phyloP scores from a whole-genome alignment of 2,113 vertebrate genomes.

The Microtus montanus region DNA sequence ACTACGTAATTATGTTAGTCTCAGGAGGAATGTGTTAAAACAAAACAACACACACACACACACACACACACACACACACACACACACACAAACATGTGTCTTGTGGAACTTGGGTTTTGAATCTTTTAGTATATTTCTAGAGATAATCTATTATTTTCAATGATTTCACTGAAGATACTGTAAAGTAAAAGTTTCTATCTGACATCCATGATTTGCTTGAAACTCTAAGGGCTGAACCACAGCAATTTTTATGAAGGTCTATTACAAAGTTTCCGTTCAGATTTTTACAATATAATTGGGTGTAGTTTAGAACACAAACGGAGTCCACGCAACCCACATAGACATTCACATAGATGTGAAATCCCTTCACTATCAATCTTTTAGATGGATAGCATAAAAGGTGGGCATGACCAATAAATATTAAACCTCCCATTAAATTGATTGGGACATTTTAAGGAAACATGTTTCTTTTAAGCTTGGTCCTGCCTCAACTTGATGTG shows the following conservation, averaged over 20 bases:
- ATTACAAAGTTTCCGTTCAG: neutral
- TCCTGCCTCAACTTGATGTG: too few relatives aligned
- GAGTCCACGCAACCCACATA: neutral
- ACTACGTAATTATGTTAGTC: conserved; percentile 36
- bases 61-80: neutral
- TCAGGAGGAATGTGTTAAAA: conserved; percentile 35
- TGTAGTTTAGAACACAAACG: neutral
- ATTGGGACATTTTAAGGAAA: too few relatives aligned
- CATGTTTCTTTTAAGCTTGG: too few relatives aligned
- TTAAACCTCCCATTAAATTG: too few relatives aligned
- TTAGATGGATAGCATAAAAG: too few relatives aligned
- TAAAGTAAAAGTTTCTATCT: neutral
- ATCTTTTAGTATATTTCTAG: neutral
- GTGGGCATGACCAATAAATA: too few relatives aligned
- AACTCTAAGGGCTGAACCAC: neutral
- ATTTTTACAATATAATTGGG: neutral
- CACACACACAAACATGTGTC: neutral
- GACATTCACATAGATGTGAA: too few relatives aligned
- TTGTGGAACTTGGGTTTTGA: neutral
- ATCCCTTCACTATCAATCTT: too few relatives aligned
- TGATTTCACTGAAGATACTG: neutral
- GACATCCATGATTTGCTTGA: neutral
- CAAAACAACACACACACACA: neutral
- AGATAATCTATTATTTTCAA: neutral
- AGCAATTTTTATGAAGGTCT: neutral